Conservation (phyloP, 1,140 invertebrate species). For the Aphis craccivora region DNA sequence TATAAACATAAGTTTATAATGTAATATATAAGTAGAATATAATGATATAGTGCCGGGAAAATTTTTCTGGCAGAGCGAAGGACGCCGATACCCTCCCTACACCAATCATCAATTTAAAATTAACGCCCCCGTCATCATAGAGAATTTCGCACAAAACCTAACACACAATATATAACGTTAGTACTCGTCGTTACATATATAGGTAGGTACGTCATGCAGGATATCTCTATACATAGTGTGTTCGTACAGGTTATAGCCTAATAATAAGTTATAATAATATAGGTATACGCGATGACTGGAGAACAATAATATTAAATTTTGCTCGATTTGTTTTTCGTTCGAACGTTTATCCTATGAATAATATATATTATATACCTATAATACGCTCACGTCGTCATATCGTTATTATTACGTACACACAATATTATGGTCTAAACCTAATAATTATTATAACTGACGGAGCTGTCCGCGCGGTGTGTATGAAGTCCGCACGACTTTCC, state of each 20-base stretch:
- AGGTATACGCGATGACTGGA: not conserved
- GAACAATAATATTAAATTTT: not conserved
- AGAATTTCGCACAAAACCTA: not conserved
- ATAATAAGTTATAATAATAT: too few species aligned
- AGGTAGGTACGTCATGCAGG: too few species aligned
- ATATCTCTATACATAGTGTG: too few species aligned
- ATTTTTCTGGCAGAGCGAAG: not conserved
- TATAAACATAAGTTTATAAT: too few species aligned
- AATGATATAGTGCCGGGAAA: not conserved
- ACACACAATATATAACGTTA: too few species aligned
- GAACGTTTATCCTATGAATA: not conserved
- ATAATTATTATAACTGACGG: not conserved
- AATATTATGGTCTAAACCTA: not conserved
- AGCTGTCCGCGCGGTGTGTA: not conserved
- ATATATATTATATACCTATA: not conserved
- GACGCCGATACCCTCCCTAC: not conserved
- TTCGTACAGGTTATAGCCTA: not conserved
- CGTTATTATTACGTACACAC: not conserved
- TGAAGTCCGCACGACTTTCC: not conserved
- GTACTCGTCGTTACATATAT: too few species aligned
- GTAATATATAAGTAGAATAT: too few species aligned
- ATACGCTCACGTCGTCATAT: not conserved
- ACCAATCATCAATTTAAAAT: not conserved
- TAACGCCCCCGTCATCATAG: not conserved
- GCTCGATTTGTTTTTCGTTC: not conserved